Percentiles rank a stretch among this genome's conserved stretches.
Evolutionary conservation across 1,140 invertebrate genomes (phyloP).

Genomic region (Drosophila subobscura): DNA sequence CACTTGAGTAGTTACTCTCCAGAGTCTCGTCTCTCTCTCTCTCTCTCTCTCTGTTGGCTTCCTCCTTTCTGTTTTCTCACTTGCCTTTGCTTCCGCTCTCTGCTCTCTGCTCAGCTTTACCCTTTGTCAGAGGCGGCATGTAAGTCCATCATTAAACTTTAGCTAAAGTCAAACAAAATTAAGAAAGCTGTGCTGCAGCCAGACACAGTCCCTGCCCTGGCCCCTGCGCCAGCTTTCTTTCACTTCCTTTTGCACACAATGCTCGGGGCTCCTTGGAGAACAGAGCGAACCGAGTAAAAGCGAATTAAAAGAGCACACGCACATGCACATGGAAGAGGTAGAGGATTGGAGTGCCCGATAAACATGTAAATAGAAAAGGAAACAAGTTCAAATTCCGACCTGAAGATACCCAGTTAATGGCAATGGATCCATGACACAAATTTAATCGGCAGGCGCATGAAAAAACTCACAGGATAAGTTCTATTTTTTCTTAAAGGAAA

Average conservation of each 20-base stretch:
- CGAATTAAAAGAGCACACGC: slow-evolving; percentile 73
- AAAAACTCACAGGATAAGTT: too few relatives aligned
- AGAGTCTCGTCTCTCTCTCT: slow-evolving; percentile 27
- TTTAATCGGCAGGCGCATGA: too few relatives aligned
- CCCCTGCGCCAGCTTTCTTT: not conserved
- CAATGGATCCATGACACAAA: too few relatives aligned
- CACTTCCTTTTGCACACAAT: not conserved
- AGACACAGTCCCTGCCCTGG: not conserved
- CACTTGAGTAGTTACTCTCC: slow-evolving; percentile 48
- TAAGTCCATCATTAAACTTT: slow-evolving; percentile 75
- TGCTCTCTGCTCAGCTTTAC: slow-evolving; percentile 6
- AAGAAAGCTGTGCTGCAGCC: slow-evolving; percentile 51
- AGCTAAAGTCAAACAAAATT: slow-evolving; percentile 77
- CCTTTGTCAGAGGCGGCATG: slow-evolving; percentile 45
- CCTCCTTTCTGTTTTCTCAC: not conserved
- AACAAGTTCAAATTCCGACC: not conserved
- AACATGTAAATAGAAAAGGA: slow-evolving; percentile 48
- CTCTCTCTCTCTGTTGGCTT: slow-evolving; percentile 6
- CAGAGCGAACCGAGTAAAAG: slow-evolving; percentile 46
- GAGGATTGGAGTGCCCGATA: slow-evolving; percentile 14
- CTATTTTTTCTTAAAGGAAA: too few relatives aligned
- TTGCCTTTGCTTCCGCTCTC: slow-evolving; percentile 29
- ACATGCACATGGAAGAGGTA: slow-evolving; percentile 23
- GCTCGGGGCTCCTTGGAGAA: slow-evolving; percentile 60
- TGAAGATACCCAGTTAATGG: too few relatives aligned